Conservation (phyloP, 2,888 invertebrate species). For the Cheilosia urbana region DNA sequence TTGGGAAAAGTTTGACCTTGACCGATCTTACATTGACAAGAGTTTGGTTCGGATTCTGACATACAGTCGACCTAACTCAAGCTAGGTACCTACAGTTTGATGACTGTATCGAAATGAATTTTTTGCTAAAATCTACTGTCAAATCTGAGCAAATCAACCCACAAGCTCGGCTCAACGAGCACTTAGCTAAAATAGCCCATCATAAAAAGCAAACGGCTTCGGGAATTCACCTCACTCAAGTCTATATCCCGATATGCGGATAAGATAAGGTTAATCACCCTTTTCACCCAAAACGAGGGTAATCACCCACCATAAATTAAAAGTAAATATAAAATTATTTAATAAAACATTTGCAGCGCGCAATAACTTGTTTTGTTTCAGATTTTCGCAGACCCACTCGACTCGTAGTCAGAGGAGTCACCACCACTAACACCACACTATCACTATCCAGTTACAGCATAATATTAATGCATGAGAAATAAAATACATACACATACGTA, state of each 20-base stretch:
- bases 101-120: too few relatives aligned
- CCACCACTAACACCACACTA: too few relatives aligned
- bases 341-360: conserved; percentile 37
- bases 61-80: too few relatives aligned
- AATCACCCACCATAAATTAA: conserved; percentile 42
- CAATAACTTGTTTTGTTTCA: conserved; percentile 35
- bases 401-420: not conserved
- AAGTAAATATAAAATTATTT: conserved; percentile 39
- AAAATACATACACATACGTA: conserved; percentile 39
- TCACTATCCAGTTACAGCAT: too few relatives aligned
- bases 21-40: too few relatives aligned
- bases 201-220: not conserved
- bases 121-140: too few relatives aligned
- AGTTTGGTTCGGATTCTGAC: too few relatives aligned
- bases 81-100: too few relatives aligned
- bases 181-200: too few relatives aligned
- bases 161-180: too few relatives aligned
- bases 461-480: conserved; percentile 45
- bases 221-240: not conserved
- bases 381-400: conserved; percentile 6
- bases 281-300: conserved; percentile 13
- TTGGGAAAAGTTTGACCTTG: too few relatives aligned
- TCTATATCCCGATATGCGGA: not conserved
- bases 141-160: too few relatives aligned
- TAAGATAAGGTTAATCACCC: conserved; percentile 34